These are phyloP conservation scores for Anthopleura xanthogrammica DNA, from an alignment of 92 coral and sea anemone species.

Conservation along the genomic window DNA sequence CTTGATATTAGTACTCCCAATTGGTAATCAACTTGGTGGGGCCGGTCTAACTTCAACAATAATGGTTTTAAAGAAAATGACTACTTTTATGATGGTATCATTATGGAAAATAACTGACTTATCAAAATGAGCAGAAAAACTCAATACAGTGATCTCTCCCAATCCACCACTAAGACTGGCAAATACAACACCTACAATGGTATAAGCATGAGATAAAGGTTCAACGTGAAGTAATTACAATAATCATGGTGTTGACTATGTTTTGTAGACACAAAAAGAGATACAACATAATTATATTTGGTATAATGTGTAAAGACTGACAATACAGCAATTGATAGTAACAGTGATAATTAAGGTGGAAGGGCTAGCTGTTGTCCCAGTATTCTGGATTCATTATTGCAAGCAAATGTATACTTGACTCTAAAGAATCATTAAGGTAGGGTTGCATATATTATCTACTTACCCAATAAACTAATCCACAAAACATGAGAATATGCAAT, in stretches of 20 bases:
- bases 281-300: no score
- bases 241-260: neutral
- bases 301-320: no score
- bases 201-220: neutral
- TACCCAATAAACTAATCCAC: slow-evolving; percentile 79
- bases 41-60: no score
- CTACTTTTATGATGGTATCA: no score
- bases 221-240: no score
- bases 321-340: no score
- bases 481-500: slow-evolving; percentile 65
- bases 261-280: neutral
- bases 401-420: no score
- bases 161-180: slow-evolving; percentile 86
- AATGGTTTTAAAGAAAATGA: no score
- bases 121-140: slow-evolving; percentile 83
- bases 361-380: no score
- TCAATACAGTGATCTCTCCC: slow-evolving; percentile 80
- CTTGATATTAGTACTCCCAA: slow-evolving; percentile 79
- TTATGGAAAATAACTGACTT: slow-evolving; percentile 45
- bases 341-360: no score
- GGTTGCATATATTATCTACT: slow-evolving; percentile 8
- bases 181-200: slow-evolving; percentile 68
- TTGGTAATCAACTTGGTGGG: slow-evolving; percentile 72
- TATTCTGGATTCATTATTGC: no score
- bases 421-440: no score